Evolutionary conservation across 2,797 vertebrate genomes (phyloP), one percentile per base, ranked within the genome.

Genomic region (Cyclopterus lumpus): DNA sequence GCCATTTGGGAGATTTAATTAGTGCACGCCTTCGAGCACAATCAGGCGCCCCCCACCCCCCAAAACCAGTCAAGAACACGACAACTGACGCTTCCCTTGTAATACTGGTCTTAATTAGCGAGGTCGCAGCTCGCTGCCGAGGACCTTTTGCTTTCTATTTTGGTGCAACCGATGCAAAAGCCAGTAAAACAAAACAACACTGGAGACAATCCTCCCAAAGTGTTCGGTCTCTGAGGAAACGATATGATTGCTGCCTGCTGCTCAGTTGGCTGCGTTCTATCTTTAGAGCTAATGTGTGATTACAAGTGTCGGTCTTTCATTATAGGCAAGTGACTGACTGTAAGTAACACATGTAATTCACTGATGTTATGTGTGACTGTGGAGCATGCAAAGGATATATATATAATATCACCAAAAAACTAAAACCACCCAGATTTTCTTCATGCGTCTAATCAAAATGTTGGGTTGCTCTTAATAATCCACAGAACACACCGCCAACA

Each of bases 1-100:
- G 87, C 89, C 92, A 93, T 95, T 93, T 93, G 92, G 93, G 88
- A 89, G 81, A 91, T 93, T 94, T 92, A 93, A 94, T 94, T 93
- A 93, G 90, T 54, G 46, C 83, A 81, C 4, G 89, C 91, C 83
- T 92, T 12, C 73, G 73, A 91, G 89, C 90, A 73, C 71, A 67
- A 86, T 89, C 83, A 71, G 80, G 26, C 26, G 26, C 77, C 71
- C 8, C 36, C 8, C 36, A 36, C 36, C 8, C 38, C 36, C 36
- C 36, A 10, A 40, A 85, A 86, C 81, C 87, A 86, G 67, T 83
- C 42, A 71, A 79, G 68, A 85, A 83, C 73, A 77, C 14, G 34
- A 79, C 71, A 79, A 79, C 83, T 83, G 73, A 84, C 34, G 62
- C 83, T 86, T 86, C 82, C 81, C 80, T 90, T 78, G 85, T 86